phyloP scores from a whole-genome alignment of 2,113 vertebrate species.

The Psittacula cyanocephala region DNA sequence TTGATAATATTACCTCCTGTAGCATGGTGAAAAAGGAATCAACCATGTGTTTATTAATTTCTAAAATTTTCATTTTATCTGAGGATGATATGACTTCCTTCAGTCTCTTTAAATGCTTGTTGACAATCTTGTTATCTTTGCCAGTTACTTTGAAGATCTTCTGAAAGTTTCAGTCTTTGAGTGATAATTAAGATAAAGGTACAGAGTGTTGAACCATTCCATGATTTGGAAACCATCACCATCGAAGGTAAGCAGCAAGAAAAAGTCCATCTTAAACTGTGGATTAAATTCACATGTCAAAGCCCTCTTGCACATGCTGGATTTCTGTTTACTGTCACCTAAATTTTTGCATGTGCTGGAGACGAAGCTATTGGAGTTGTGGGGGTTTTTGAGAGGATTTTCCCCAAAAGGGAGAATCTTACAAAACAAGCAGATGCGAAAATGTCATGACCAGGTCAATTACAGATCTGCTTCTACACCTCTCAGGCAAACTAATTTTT shows the following conservation, averaged over 20 bases:
- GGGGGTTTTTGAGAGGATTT: background rate
- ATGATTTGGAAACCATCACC: background rate
- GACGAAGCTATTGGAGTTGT: background rate
- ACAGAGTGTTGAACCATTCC: background rate
- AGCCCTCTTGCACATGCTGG: background rate
- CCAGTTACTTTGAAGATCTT: constrained; percentile 8
- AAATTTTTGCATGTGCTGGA: background rate
- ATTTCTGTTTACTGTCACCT: background rate
- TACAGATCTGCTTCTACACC: background rate
- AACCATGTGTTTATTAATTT: background rate
- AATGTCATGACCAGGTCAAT: background rate
- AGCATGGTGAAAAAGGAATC: background rate
- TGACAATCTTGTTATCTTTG: background rate
- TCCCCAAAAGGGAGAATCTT: background rate
- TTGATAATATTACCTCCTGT: background rate
- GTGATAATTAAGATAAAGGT: background rate
- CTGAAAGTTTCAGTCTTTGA: background rate
- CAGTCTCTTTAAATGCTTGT: constrained; percentile 11
- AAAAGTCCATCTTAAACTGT: background rate
- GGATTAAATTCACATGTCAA: background rate
- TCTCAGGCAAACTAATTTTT: constrained; percentile 19
- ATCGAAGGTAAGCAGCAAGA: background rate
- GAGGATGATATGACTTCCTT: background rate
- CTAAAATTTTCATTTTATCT: background rate
- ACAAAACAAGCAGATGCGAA: background rate